A percentile compares a stretch with the other conserved stretches of the same genome.
These are phyloP conservation scores for Resseliella maxima DNA, from an alignment of 2,888 invertebrate species.

Conservation along the genomic window DNA sequence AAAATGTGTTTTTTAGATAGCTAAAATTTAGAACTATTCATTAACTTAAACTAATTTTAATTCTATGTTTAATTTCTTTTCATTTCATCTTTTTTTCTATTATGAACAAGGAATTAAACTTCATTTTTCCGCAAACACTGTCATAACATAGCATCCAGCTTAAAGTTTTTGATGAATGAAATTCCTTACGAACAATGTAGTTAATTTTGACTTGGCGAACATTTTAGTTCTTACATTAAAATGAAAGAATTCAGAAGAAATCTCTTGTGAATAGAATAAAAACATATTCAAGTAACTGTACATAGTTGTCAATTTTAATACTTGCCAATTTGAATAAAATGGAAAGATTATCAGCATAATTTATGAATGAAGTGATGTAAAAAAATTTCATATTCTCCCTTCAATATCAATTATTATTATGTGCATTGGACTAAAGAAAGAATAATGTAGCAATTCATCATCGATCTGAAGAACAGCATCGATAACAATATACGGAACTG, in stretches of 20 bases:
- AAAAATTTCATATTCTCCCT: too few relatives aligned
- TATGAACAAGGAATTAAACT: neutral
- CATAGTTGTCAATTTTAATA: neutral
- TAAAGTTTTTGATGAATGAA: too few relatives aligned
- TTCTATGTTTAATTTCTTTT: neutral
- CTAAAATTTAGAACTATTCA: neutral
- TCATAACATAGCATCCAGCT: too few relatives aligned
- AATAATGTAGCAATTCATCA: too few relatives aligned
- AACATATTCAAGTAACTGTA: neutral
- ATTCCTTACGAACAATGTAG: too few relatives aligned
- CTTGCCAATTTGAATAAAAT: neutral
- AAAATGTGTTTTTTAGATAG: conserved; percentile 36
- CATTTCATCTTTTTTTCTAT: neutral
- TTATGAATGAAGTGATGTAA: too few relatives aligned
- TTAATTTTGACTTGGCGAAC: too few relatives aligned
- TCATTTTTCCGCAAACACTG: too few relatives aligned
- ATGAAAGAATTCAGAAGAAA: neutral
- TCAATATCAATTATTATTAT: too few relatives aligned
- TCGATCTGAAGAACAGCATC: too few relatives aligned
- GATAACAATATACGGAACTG: neutral
- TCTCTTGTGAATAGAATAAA: neutral
- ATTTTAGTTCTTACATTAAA: neutral
- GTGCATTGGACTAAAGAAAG: too few relatives aligned
- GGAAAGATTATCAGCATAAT: neutral
- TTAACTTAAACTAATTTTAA: conserved; percentile 43